Conservation (phyloP, 2,888 invertebrate genomes). For the Dione vanillae region DNA sequence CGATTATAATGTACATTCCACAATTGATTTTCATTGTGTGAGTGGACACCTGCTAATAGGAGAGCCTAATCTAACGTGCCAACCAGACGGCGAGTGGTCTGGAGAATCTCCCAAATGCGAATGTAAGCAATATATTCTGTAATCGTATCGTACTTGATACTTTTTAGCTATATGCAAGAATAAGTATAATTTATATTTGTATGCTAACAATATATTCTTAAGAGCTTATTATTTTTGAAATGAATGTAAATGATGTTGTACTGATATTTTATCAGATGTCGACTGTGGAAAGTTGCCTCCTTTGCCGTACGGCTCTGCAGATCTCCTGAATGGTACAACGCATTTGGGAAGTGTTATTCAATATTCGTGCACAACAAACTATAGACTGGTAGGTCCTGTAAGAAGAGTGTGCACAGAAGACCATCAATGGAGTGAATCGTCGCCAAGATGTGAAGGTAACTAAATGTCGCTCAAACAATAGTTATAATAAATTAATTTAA, state of each 20-base stretch:
- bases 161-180: too few relatives aligned
- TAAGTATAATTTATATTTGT: too few relatives aligned
- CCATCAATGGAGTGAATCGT: constrained; percentile 92
- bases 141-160: too few relatives aligned
- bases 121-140: constrained; percentile 87
- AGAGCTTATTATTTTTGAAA: background rate
- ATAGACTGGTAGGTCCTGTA: constrained; percentile 89
- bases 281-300: constrained; percentile 94
- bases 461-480: too few relatives aligned
- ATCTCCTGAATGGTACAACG: constrained; percentile 91
- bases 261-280: constrained; percentile 84
- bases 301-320: constrained; percentile 90
- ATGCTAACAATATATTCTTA: background rate
- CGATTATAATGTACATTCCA: constrained; percentile 94
- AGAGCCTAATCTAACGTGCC: constrained; percentile 88
- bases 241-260: constrained; percentile 33
- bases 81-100: constrained; percentile 92
- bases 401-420: constrained; percentile 89
- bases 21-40: constrained; percentile 94
- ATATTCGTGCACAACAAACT: constrained; percentile 92
- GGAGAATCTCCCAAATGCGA: constrained; percentile 92
- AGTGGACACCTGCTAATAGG: constrained; percentile 92
- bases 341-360: constrained; percentile 91
- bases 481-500: too few relatives aligned
- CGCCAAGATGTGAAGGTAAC: constrained; percentile 93